phyloP scores from a whole-genome alignment of 2,113 vertebrate species.

The Cairina moschata region DNA sequence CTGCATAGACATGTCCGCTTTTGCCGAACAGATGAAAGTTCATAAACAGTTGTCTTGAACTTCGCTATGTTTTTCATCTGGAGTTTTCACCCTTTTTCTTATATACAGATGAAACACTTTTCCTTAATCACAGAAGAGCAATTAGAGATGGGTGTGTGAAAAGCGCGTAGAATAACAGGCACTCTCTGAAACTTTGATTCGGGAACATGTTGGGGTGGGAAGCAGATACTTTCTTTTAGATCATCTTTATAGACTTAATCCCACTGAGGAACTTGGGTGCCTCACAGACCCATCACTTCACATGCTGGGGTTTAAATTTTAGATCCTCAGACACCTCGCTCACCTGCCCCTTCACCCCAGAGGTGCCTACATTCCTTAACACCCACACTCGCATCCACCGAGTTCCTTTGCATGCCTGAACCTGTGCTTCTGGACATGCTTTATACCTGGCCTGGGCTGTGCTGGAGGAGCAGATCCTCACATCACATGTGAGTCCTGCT shows the following conservation, averaged over 20 bases:
- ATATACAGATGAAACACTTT: not conserved
- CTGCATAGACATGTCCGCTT: not conserved
- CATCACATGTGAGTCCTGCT: rapidly evolving
- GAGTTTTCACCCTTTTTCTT: not conserved
- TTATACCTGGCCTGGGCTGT: constrained; percentile 8
- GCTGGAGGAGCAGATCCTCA: not conserved
- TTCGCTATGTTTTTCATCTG: not conserved
- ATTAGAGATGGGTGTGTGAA: not conserved
- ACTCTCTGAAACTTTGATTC: not conserved
- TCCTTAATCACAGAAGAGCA: not conserved
- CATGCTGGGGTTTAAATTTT: not conserved
- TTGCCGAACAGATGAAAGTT: not conserved
- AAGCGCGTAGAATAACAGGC: not conserved
- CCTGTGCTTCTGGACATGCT: constrained; percentile 49
- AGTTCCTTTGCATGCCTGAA: constrained; percentile 51
- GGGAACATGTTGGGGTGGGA: not conserved
- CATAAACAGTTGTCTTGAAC: not conserved
- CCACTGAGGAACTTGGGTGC: not conserved
- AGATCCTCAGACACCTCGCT: not conserved
- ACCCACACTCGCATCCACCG: constrained; percentile 39
- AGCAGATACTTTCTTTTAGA: not conserved
- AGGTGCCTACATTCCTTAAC: constrained; percentile 55
- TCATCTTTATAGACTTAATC: not conserved
- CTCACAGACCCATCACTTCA: not conserved
- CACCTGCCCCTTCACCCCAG: not conserved